Evolutionary conservation across 2,113 vertebrate genomes (phyloP).

Genomic region (cattle (Bos taurus)): DNA sequence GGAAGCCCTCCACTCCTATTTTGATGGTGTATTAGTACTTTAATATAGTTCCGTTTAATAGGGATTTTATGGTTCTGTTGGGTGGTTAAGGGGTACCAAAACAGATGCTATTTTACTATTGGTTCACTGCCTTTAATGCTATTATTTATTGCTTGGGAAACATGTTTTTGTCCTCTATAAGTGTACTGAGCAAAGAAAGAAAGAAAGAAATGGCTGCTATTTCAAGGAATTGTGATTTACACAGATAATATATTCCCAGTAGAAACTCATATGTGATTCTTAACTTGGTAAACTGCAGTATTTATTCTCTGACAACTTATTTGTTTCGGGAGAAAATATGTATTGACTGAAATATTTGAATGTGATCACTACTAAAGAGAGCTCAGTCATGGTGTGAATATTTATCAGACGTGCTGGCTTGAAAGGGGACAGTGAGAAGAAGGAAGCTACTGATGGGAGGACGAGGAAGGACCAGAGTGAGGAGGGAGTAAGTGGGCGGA

Average conservation of each 20-base stretch:
- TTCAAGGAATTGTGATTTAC: not conserved
- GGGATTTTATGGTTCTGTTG: not conserved
- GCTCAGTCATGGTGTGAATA: not conserved
- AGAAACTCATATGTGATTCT: not conserved
- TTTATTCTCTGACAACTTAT: not conserved
- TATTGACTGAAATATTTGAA: not conserved
- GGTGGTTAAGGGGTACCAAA: not conserved
- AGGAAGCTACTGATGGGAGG: not conserved
- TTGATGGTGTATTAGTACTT: not conserved
- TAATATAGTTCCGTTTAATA: not conserved
- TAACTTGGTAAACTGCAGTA: not conserved
- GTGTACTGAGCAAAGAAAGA: not conserved
- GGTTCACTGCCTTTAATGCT: not conserved
- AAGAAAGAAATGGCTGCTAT: not conserved
- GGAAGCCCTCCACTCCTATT: not conserved
- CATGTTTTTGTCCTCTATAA: not conserved
- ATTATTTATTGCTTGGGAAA: not conserved
- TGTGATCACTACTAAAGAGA: not conserved
- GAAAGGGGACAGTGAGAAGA: not conserved
- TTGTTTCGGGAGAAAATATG: not conserved
- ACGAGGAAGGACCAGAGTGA: accelerated
- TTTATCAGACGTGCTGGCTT: not conserved
- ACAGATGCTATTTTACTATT: not conserved
- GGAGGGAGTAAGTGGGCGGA: not conserved
- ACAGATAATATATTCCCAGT: not conserved